Evolutionary conservation across 2,888 invertebrate genomes (phyloP).

Genomic region (Perizoma flavofasciatum): DNA sequence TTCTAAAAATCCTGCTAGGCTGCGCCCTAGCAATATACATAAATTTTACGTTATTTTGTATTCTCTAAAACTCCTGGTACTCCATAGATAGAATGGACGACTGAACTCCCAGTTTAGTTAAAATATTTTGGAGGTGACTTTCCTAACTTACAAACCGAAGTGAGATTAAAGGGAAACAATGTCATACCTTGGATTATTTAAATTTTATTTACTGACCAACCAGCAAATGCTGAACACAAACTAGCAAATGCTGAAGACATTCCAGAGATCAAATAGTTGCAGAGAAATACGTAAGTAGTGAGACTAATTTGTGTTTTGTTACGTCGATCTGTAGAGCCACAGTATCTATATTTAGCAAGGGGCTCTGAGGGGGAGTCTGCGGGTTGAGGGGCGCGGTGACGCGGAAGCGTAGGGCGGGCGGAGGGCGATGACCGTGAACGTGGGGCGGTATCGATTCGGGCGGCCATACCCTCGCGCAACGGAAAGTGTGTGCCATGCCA

Average conservation of each 20-base stretch:
- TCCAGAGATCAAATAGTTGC: conserved; percentile 42
- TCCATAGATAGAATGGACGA: too few relatives aligned
- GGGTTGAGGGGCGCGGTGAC: conserved; percentile 58
- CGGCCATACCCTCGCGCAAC: conserved; percentile 83
- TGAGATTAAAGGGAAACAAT: too few relatives aligned
- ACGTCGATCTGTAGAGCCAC: conserved; percentile 71
- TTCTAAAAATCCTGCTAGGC: too few relatives aligned
- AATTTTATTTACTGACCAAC: too few relatives aligned
- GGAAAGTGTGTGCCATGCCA: conserved; percentile 62
- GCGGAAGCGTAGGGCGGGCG: conserved; percentile 83
- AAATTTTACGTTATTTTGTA: too few relatives aligned
- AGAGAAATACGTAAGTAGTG: conserved; percentile 65
- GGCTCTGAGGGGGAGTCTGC: conserved; percentile 40
- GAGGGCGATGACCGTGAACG: conserved; percentile 84
- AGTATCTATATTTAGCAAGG: conserved; percentile 72
- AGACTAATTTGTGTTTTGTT: conserved; percentile 77
- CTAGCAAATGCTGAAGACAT: conserved; percentile 2
- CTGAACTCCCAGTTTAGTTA: too few relatives aligned
- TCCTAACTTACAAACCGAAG: too few relatives aligned
- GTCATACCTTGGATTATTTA: too few relatives aligned
- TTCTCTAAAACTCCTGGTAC: too few relatives aligned
- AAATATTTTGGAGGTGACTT: too few relatives aligned
- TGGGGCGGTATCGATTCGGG: conserved; percentile 79
- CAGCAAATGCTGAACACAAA: too few relatives aligned
- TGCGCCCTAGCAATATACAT: too few relatives aligned